Percentiles rank a stretch among this genome's conserved stretches.
Evolutionary conservation across 2,113 vertebrate genomes (phyloP).

Genomic region (Muntiacus muntjak): DNA sequence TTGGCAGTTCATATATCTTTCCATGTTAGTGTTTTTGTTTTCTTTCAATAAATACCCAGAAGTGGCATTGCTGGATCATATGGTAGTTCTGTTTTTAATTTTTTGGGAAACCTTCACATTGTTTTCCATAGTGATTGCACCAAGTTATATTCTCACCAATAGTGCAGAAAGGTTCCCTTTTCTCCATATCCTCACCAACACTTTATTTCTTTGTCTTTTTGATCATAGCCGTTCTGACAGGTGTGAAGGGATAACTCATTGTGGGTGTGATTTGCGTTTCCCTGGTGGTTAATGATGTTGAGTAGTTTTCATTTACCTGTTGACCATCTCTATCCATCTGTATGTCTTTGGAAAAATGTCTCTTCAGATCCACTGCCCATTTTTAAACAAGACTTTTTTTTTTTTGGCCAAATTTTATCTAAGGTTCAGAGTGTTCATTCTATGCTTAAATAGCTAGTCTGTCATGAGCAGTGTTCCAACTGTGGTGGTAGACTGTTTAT

Average conservation of each 20-base stretch:
- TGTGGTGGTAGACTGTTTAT: slow-evolving; percentile 26
- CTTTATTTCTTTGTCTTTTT: background rate
- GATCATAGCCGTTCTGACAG: background rate
- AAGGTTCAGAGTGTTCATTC: slow-evolving; percentile 10
- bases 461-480: slow-evolving; percentile 1
- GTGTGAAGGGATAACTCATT: background rate
- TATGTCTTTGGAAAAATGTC: background rate
- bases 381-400: background rate
- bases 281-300: background rate
- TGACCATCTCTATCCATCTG: background rate
- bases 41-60: background rate
- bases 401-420: background rate
- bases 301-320: background rate
- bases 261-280: background rate
- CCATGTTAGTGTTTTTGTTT: background rate
- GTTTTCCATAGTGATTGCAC: background rate
- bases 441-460: background rate
- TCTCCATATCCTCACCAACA: background rate
- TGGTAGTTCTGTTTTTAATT: background rate
- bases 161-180: background rate
- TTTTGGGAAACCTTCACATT: background rate
- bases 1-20: background rate
- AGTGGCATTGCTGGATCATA: background rate
- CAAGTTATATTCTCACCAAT: background rate
- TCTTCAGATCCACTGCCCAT: background rate